A percentile compares a stretch with the other conserved stretches of the same genome.
Evolutionary conservation across 2,113 vertebrate genomes (phyloP).

Genomic region (Cinclus cinclus): DNA sequence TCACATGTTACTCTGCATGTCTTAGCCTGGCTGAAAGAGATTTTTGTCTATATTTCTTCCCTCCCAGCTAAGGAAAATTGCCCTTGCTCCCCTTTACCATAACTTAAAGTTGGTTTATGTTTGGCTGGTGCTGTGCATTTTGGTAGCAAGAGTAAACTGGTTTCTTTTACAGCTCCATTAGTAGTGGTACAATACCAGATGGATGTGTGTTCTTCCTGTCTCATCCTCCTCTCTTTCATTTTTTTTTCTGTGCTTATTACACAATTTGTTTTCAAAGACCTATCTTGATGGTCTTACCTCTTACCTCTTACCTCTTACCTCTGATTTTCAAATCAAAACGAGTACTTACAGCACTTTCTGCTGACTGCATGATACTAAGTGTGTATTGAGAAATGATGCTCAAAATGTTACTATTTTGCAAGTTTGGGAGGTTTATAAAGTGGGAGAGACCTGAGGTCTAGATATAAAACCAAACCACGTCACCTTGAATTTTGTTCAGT

Average conservation of each 20-base stretch:
- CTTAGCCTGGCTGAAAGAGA: conserved; percentile 26
- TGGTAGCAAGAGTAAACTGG: background rate
- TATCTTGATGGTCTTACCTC: background rate
- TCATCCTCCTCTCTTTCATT: background rate
- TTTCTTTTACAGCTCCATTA: background rate
- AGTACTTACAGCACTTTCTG: background rate
- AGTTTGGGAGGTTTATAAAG: background rate
- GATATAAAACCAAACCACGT: background rate
- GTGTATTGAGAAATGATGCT: background rate
- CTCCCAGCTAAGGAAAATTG: background rate
- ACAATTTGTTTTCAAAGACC: background rate
- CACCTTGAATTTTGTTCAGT: background rate
- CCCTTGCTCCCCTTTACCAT: background rate
- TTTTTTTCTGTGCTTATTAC: background rate
- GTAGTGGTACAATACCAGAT: background rate
- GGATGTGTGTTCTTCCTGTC: background rate
- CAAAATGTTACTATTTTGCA: background rate
- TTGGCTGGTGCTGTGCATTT: background rate
- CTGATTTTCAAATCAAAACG: background rate
- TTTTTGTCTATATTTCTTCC: background rate
- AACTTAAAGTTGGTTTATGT: background rate
- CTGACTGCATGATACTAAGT: background rate
- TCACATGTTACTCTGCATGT: conserved; percentile 45
- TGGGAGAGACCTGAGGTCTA: background rate
- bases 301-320: background rate